Conservation (phyloP, 2,113 vertebrate species). For the Plestiodon gilberti region DNA sequence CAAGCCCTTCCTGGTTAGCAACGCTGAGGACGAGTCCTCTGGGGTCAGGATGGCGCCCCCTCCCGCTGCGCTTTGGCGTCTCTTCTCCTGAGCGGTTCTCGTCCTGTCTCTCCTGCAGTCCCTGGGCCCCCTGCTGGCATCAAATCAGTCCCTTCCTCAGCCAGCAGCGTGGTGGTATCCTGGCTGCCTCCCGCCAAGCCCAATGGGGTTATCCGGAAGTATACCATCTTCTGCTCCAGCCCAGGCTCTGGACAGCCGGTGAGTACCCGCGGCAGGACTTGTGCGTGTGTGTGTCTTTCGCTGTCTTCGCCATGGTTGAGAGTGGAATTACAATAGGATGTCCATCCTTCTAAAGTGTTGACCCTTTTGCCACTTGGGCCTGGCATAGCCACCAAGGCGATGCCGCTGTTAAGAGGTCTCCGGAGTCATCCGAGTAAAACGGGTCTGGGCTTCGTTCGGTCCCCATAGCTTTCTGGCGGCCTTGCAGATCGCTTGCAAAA, state of each 20-base stretch:
- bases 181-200: slow-evolving; percentile 96
- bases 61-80: no score
- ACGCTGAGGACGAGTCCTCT: no score
- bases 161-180: slow-evolving; percentile 95
- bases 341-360: no score
- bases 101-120: slow-evolving; percentile 64
- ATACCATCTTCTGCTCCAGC: slow-evolving; percentile 99
- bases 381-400: neutral
- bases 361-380: no score
- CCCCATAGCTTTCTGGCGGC: no score
- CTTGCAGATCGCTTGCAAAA: no score
- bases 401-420: no score
- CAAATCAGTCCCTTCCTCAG: slow-evolving; percentile 94
- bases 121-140: slow-evolving; percentile 96
- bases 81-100: neutral
- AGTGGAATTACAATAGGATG: no score
- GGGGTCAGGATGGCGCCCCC: no score
- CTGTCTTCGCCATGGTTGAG: no score
- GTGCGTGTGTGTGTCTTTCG: neutral
- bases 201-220: slow-evolving; percentile 97
- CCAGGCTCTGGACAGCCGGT: slow-evolving; percentile 96
- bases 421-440: no score
- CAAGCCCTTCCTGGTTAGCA: neutral
- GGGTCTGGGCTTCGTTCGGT: no score
- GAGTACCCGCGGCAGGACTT: slow-evolving; percentile 53